Conservation (phyloP, 2,888 invertebrate species). For the Vannuccia rotundouncinata region DNA sequence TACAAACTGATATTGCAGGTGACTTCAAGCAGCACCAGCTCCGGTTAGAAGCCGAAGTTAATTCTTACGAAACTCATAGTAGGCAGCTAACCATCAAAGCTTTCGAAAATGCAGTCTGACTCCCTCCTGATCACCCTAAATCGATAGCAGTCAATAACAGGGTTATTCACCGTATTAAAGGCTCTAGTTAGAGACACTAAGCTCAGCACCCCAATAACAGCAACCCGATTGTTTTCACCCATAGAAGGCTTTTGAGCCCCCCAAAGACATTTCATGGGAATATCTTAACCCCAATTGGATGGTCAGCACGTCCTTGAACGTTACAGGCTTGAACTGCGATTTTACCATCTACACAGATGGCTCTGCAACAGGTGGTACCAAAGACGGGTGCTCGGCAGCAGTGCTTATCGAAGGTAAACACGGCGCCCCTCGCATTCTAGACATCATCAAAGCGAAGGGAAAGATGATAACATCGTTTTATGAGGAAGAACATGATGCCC, state of each 20-base stretch:
- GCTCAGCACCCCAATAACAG: neutral
- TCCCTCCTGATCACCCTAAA: neutral
- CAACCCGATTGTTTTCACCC: neutral
- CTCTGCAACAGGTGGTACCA: too few relatives aligned
- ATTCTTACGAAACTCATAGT: neutral
- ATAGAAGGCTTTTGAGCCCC: neutral
- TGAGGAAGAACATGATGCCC: too few relatives aligned
- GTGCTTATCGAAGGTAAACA: too few relatives aligned
- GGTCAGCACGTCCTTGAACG: neutral
- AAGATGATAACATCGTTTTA: too few relatives aligned
- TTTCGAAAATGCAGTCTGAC: neutral
- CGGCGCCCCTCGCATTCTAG: too few relatives aligned
- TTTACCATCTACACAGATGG: too few relatives aligned
- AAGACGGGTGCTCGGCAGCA: too few relatives aligned
- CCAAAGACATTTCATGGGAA: neutral
- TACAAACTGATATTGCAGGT: constrained; percentile 4
- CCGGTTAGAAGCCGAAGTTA: neutral
- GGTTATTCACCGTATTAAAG: neutral
- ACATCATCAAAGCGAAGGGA: too few relatives aligned
- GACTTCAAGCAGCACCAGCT: too few relatives aligned
- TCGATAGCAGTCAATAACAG: neutral
- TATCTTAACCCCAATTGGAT: neutral
- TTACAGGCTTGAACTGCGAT: too few relatives aligned
- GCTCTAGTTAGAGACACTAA: neutral
- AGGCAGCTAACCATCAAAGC: neutral